Conservation (phyloP, 2,797 vertebrate genomes). For the Falco cherrug region DNA sequence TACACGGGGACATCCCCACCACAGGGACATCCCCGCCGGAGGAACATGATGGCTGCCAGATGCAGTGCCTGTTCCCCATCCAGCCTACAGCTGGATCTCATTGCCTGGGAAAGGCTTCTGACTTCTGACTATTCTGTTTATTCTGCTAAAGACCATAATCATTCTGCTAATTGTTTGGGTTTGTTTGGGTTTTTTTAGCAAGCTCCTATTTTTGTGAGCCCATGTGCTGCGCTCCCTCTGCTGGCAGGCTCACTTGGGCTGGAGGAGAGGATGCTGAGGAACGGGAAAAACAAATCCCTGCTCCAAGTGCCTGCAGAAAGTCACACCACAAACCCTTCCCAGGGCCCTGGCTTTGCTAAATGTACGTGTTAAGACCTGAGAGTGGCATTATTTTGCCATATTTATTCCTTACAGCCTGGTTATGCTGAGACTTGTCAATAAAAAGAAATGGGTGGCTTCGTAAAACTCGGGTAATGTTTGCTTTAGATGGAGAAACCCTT, state of each 20-base stretch:
- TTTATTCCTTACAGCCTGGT: neutral
- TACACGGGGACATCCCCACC: neutral
- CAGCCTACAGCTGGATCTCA: conserved; percentile 36
- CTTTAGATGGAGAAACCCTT: neutral
- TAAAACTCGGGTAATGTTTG: neutral
- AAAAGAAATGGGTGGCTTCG: neutral
- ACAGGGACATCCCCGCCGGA: accelerated
- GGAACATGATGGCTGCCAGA: neutral
- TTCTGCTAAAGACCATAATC: conserved; percentile 20
- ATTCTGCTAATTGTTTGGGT: conserved; percentile 33
- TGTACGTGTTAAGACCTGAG: neutral
- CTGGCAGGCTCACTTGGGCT: neutral
- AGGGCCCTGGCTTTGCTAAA: neutral
- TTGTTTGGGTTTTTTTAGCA: conserved; percentile 2
- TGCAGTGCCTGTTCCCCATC: neutral
- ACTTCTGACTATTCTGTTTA: neutral
- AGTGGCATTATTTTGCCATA: neutral
- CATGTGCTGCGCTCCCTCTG: conserved; percentile 29
- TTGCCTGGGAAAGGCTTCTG: neutral
- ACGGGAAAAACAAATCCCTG: neutral
- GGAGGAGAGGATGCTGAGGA: neutral
- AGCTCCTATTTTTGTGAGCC: neutral
- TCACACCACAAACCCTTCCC: neutral
- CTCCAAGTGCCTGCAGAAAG: neutral
- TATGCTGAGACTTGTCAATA: neutral